Conservation (phyloP, 2,113 vertebrate species). For the Campylorhamphus procurvoides region DNA sequence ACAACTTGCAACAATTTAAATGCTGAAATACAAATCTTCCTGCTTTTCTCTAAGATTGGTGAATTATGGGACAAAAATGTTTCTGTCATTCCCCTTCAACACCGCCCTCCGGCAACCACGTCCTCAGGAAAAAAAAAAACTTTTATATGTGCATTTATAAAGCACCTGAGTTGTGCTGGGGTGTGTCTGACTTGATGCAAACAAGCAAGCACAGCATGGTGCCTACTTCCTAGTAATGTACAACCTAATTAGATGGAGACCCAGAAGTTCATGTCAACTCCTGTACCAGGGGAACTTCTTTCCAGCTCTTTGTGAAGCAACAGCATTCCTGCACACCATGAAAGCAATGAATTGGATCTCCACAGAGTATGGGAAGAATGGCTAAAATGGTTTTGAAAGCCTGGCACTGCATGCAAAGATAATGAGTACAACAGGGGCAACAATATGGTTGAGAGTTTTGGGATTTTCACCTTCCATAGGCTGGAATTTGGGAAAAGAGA, state of each 20-base stretch:
- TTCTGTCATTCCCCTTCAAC: not conserved
- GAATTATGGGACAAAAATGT: not conserved
- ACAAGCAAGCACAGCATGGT: slow-evolving; percentile 30
- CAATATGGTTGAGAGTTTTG: not conserved
- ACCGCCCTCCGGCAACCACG: not conserved
- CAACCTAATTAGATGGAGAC: slow-evolving; percentile 26
- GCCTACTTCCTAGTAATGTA: not conserved
- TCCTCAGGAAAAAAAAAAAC: not conserved
- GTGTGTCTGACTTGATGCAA: not conserved
- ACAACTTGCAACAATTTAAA: not conserved
- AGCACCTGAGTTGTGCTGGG: not conserved
- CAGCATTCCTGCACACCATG: not conserved
- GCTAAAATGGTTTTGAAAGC: not conserved
- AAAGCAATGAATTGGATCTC: not conserved
- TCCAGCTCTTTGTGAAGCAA: not conserved
- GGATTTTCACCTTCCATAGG: not conserved
- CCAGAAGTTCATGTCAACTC: slow-evolving; percentile 25
- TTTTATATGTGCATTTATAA: not conserved
- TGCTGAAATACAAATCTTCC: not conserved
- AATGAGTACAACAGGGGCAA: not conserved
- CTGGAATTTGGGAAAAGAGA: not conserved
- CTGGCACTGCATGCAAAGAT: not conserved
- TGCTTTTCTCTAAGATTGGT: not conserved
- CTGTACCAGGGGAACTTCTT: not conserved
- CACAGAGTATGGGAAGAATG: not conserved